Conservation (phyloP, 1,140 invertebrate genomes). For the Drosophila oshimai region DNA sequence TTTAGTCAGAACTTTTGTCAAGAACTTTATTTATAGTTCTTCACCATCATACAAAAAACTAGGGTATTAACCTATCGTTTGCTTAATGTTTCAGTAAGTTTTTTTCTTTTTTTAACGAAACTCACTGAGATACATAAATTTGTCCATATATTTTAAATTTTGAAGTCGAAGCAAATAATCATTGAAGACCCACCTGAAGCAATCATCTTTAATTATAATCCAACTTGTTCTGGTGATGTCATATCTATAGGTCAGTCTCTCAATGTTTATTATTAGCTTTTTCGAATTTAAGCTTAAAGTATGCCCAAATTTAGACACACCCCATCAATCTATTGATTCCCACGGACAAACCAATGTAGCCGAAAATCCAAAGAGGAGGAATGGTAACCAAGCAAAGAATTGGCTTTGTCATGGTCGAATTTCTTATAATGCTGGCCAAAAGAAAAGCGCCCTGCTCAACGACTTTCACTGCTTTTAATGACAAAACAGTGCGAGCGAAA, state of each 20-base stretch:
- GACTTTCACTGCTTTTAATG: slow-evolving; percentile 69
- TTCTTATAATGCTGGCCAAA: slow-evolving; percentile 29
- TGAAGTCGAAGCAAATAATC: not conserved
- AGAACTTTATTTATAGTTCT: too few species aligned
- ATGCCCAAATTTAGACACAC: slow-evolving; percentile 32
- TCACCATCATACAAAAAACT: too few species aligned
- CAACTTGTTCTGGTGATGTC: slow-evolving; percentile 36
- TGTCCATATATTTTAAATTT: too few species aligned
- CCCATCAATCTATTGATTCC: slow-evolving; percentile 32
- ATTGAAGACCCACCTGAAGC: slow-evolving; percentile 7
- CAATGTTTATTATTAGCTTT: slow-evolving; percentile 7
- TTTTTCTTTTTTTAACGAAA: too few species aligned
- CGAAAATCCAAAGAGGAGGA: not conserved
- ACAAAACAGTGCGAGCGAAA: slow-evolving; percentile 41
- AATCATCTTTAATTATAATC: slow-evolving; percentile 38
- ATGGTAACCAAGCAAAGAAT: slow-evolving; percentile 30
- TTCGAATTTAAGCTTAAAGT: slow-evolving; percentile 24
- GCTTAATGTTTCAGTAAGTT: too few species aligned
- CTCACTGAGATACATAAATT: too few species aligned
- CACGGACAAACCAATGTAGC: slow-evolving; percentile 18
- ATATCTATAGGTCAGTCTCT: slow-evolving; percentile 8
- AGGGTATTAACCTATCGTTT: too few species aligned
- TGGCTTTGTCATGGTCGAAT: slow-evolving; percentile 42
- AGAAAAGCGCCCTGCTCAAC: slow-evolving; percentile 38
- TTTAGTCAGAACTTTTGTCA: too few species aligned